These are phyloP conservation scores for Aptenodytes patagonicus DNA, from an alignment of 2,113 vertebrate genomes.

Conservation along the genomic window DNA sequence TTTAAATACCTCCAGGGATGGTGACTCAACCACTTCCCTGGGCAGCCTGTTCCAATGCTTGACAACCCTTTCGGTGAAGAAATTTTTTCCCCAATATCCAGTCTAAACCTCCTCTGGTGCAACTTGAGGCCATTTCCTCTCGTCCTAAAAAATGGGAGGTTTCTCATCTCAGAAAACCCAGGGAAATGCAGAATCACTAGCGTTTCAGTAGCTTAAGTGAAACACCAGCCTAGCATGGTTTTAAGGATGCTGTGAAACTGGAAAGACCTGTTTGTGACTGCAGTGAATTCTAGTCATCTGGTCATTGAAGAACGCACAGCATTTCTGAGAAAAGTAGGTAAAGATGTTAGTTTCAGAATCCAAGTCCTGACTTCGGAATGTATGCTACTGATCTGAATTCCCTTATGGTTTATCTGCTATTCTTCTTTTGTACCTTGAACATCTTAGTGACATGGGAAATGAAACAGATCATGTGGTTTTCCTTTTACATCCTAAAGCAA, in stretches of 20 bases:
- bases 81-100: neutral
- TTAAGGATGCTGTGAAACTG: neutral
- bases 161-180: neutral
- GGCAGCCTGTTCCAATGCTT: neutral
- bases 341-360: neutral
- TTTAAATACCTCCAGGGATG: neutral
- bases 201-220: neutral
- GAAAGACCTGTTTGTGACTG: neutral
- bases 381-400: neutral
- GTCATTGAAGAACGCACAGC: neutral
- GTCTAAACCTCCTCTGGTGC: neutral
- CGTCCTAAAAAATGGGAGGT: neutral
- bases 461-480: neutral
- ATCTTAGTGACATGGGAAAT: neutral
- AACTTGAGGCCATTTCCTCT: neutral
- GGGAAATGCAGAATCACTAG: neutral
- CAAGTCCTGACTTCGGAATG: neutral
- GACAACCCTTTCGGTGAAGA: neutral
- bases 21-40: neutral
- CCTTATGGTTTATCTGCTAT: neutral
- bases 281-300: neutral
- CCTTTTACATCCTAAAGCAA: neutral
- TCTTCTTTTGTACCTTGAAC: neutral
- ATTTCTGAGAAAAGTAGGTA: neutral
- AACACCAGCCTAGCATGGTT: neutral